A percentile compares a stretch with the other conserved stretches of the same genome.
Conservation (phyloP, 2,797 vertebrate genomes). For the Bradypus variegatus region DNA sequence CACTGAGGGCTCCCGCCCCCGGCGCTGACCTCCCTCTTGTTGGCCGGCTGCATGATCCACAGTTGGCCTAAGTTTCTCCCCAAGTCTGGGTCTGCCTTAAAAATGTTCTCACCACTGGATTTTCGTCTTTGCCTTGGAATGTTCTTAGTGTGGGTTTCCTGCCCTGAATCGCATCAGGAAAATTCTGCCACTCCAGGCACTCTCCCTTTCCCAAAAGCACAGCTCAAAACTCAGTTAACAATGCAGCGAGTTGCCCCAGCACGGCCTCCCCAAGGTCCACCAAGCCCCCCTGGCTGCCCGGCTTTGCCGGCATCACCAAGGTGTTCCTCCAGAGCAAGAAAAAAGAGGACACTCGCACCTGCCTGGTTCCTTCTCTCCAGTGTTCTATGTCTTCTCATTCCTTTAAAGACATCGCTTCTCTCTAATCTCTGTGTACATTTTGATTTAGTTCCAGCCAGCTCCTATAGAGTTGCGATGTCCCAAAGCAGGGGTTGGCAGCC, state of each 20-base stretch:
- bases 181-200: fast-evolving
- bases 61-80: background rate
- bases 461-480: fast-evolving
- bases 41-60: fast-evolving
- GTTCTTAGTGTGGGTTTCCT: background rate
- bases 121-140: background rate
- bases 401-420: too few relatives aligned
- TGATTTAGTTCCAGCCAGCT: background rate
- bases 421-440: background rate
- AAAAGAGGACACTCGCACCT: background rate
- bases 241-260: background rate
- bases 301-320: fast-evolving
- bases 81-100: background rate
- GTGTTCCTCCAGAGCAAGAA: background rate
- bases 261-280: background rate
- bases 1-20: background rate
- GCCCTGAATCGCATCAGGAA: background rate
- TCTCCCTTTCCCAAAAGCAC: background rate
- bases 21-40: too few relatives aligned
- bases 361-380: background rate
- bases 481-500: fast-evolving
- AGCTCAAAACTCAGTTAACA: fast-evolving
- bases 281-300: background rate
- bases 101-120: background rate
- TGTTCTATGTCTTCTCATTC: fast-evolving